A percentile compares a stretch with the other conserved stretches of the same genome.
Conservation (phyloP, 2,888 invertebrate species). For the Prostheceraeus crozeri region DNA sequence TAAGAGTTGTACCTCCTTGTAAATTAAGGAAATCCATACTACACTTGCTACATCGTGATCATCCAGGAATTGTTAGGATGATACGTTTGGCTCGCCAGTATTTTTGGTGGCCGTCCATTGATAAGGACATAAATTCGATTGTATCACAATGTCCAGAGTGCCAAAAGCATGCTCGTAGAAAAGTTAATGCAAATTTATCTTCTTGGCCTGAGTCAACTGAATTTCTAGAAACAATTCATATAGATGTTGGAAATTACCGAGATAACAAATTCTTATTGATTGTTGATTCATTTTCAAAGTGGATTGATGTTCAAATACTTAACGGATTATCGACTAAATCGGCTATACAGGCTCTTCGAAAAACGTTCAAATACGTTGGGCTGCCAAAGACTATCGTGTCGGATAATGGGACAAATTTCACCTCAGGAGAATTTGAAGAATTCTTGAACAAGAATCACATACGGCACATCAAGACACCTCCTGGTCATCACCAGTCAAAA, state of each 20-base stretch:
- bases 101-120: slow-evolving; percentile 31
- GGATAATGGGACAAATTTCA: slow-evolving; percentile 31
- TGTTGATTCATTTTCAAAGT: slow-evolving; percentile 29
- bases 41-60: slow-evolving; percentile 28
- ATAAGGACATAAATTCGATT: slow-evolving; percentile 22
- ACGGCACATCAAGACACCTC: not conserved
- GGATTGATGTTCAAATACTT: slow-evolving; percentile 24
- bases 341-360: not conserved
- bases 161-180: slow-evolving; percentile 28
- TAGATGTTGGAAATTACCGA: slow-evolving; percentile 19
- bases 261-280: too few relatives aligned
- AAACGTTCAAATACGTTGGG: slow-evolving; percentile 12
- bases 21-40: not conserved
- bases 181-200: slow-evolving; percentile 7
- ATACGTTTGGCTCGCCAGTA: slow-evolving; percentile 29
- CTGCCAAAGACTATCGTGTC: slow-evolving; percentile 14
- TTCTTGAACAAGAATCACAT: slow-evolving; percentile 2
- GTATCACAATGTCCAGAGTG: too few relatives aligned
- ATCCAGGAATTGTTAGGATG: slow-evolving; percentile 32
- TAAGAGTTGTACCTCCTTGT: slow-evolving; percentile 9
- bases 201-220: slow-evolving; percentile 23
- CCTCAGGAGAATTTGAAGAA: slow-evolving; percentile 14
- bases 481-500: slow-evolving; percentile 19
- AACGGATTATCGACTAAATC: slow-evolving; percentile 17
- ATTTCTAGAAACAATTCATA: slow-evolving; percentile 27